Evolutionary conservation across 2,888 invertebrate species (phyloP), one percentile per base, ranked within the genome.

Genomic region (Megamerina dolium): DNA sequence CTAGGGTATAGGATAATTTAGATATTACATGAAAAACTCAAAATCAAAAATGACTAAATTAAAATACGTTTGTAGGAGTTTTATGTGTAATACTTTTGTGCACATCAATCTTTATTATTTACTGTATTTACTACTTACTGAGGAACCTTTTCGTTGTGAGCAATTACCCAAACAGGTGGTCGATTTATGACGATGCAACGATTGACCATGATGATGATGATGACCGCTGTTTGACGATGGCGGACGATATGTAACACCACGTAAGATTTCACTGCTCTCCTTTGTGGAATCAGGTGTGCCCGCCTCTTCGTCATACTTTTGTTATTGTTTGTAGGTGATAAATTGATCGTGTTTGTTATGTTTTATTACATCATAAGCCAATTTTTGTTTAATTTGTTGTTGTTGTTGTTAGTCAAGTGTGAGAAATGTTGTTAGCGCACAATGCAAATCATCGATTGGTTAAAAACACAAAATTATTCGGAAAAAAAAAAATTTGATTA

Each of bases 111-210:
- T n/a, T n/a, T n/a, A n/a, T n/a, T n/a, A n/a, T n/a, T n/a, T n/a
- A n/a, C n/a, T n/a, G n/a, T n/a, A n/a, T n/a, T n/a, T n/a, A 46
- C 29, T 66, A 78, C 85, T 85, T 81, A 85, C 85, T 80, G 81
- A 79, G 60, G 85, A 84, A 73, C 81, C 80, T 70, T 82, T 81
- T 58, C 81, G 79, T 62, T 83, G 81, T 68, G 81, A 76, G 75
- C 84, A 85, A 70, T 82, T 80, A 68, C 78, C 76, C 65, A 85
- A 76, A 73, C 84, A 85, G 74, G 82, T 81, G 62, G 80, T 78
- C 54, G 77, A 75, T 64, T 74, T 70, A 48, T 66, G 64, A 55
- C 69, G 72, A 41, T 57, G 55, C 37, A 51, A 43, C 50, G 62
- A 61, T 50, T 62, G 60, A 45, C 49, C 50, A 34, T 46, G 48